Evolutionary conservation across 2,113 vertebrate genomes (phyloP), one percentile per base, ranked within the genome.

Genomic region (Malurus alboscapulatus): DNA sequence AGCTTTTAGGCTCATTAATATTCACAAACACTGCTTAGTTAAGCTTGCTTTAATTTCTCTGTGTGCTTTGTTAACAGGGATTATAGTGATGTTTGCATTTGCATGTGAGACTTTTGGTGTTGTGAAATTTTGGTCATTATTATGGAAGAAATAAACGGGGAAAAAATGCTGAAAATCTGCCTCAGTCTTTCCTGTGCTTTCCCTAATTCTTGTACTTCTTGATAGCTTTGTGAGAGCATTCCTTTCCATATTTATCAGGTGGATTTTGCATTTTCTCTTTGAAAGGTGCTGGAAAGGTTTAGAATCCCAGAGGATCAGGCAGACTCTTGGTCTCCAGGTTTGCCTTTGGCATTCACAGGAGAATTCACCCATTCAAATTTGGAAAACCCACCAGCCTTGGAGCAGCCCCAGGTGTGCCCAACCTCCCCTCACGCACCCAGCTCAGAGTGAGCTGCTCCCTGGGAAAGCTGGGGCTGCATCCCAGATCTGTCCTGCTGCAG

Each of bases 41-140:
- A 98, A 98, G 97, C 97, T 97, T 96, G 93, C 96, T 98, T 97
- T 97, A 97, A 98, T 98, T 97, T 98, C 79, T 97, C 82, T 91
- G 90, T 97, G 91, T 97, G 95, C 97, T 97, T 97, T 97, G 97
- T 98, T 98, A 98, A 98, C 89, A 94, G 91, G 94, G 96, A 98
- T 98, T 98, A 98, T 79, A 96, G 95, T 92, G 95, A 96, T 95
- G 91, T 97, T 98, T 97, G 97, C 96, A 97, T 98, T 97, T 97
- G 88, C 94, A 96, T 97, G 94, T 34, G 26, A 95, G 96, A 94
- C 95, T 97, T 96, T 66, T 66, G 94, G 91, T 91, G 76, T 96
- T 98, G 95, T 97, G 94, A 97, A 95, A 95, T 97, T 97, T 76
- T 78, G 44, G 76, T 87, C 75, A 95, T 97, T 94, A 96, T 96